phyloP scores from a whole-genome alignment of 2,888 invertebrate genomes.

The Hydraecia micacea region DNA sequence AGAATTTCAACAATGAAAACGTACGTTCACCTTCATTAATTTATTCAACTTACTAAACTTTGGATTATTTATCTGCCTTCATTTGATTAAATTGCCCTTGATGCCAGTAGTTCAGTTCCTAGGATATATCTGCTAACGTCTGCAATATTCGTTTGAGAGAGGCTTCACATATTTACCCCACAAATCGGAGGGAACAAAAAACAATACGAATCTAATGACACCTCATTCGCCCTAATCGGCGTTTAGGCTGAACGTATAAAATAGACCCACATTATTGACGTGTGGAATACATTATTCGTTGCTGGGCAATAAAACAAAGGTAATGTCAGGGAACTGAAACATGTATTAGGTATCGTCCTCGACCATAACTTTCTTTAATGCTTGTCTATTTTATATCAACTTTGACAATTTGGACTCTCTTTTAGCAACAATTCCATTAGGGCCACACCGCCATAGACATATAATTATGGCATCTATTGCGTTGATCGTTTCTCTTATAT shows the following conservation, averaged over 20 bases:
- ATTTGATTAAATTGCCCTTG: not conserved
- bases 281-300: constrained; percentile 33
- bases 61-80: not conserved
- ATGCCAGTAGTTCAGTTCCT: not conserved
- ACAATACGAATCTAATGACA: constrained; percentile 56
- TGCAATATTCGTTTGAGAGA: constrained; percentile 3
- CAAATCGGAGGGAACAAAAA: constrained; percentile 43
- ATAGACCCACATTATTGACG: constrained; percentile 31
- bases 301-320: constrained; percentile 2
- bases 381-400: not conserved
- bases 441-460: not conserved
- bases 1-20: not conserved
- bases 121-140: not conserved
- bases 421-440: not conserved
- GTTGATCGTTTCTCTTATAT: not conserved
- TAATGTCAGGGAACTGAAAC: not conserved
- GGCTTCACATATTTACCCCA: not conserved
- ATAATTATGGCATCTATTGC: not conserved
- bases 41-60: not conserved
- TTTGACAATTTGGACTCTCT: not conserved
- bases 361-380: not conserved
- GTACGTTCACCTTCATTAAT: not conserved
- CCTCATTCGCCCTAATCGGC: constrained; percentile 51
- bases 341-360: not conserved
- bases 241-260: constrained; percentile 49